Evolutionary conservation across 2,797 vertebrate genomes (phyloP).

Genomic region (Natrix natrix): DNA sequence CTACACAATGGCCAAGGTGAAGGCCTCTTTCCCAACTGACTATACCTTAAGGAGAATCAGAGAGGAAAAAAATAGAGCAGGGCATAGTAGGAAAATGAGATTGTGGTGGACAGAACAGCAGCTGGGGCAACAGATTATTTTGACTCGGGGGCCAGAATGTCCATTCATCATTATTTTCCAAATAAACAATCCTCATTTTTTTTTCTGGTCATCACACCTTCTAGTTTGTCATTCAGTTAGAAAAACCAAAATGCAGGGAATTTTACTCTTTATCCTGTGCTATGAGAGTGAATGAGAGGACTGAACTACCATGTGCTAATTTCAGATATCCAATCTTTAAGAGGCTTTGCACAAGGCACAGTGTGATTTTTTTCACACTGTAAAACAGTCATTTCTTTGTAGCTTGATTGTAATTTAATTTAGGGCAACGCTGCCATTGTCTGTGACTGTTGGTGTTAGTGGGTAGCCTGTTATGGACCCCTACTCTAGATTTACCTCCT

Average conservation of each 20-base stretch:
- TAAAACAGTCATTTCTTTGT: not conserved
- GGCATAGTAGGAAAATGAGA: not conserved
- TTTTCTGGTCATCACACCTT: not conserved
- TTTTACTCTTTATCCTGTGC: not conserved
- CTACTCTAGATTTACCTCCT: not conserved
- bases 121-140: not conserved
- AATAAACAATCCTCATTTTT: not conserved
- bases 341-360: not conserved
- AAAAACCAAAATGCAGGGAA: not conserved
- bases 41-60: not conserved
- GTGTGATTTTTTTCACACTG: not conserved
- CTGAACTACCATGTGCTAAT: not conserved
- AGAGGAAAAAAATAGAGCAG: not conserved
- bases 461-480: not conserved
- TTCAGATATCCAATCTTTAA: not conserved
- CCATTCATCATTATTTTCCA: not conserved
- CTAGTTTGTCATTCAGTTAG: not conserved
- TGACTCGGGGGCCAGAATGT: not conserved
- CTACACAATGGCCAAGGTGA: not conserved
- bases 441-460: not conserved
- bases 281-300: not conserved
- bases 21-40: not conserved
- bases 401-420: not conserved
- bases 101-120: not conserved
- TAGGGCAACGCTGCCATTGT: not conserved